Conservation (phyloP, 2,797 vertebrate genomes). For the Eremophila alpestris region DNA sequence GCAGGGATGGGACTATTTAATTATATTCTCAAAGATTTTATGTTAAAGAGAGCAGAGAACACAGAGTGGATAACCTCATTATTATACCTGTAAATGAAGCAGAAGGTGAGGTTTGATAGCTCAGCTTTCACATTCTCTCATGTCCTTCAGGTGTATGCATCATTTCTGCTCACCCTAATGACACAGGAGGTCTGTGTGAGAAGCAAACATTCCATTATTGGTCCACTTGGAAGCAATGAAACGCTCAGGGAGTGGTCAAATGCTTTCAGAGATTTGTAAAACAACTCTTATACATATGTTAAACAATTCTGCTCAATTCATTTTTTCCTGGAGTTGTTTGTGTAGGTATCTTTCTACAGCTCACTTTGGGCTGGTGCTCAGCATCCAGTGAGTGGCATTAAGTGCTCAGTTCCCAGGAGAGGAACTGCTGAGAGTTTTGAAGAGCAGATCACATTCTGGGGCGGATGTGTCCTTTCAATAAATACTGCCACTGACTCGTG, state of each 20-base stretch:
- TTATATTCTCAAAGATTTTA: neutral
- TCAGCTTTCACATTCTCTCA: neutral
- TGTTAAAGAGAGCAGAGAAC: neutral
- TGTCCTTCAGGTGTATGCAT: neutral
- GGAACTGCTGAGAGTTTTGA: neutral
- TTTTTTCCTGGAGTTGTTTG: neutral
- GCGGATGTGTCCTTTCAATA: neutral
- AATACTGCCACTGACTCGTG: neutral
- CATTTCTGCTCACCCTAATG: neutral
- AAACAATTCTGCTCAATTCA: neutral
- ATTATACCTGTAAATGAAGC: neutral
- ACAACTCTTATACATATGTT: accelerated
- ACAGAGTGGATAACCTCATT: neutral
- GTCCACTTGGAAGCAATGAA: neutral
- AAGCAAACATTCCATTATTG: neutral
- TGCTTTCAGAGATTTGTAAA: neutral
- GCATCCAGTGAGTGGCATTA: neutral
- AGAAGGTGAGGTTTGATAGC: neutral
- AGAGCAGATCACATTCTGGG: neutral
- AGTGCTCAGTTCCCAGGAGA: neutral
- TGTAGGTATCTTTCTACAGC: neutral
- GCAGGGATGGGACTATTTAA: neutral
- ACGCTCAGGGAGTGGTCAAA: accelerated
- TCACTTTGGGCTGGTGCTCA: neutral
- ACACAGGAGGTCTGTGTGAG: neutral